Conservation (phyloP, 92 coral and sea anemone genomes). For the Paramuricea clavata region DNA sequence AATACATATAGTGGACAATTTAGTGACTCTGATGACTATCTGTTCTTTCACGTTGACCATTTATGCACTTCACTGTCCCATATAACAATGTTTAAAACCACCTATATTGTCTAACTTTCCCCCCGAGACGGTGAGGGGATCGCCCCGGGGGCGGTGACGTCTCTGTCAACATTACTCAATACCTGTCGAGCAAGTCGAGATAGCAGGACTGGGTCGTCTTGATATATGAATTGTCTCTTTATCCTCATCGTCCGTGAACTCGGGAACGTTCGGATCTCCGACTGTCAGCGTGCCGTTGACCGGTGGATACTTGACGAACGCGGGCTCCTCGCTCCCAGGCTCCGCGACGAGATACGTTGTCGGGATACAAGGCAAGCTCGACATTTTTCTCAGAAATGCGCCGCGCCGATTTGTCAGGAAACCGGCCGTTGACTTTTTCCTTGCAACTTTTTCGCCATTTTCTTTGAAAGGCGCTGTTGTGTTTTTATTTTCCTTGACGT, state of each 20-base stretch:
- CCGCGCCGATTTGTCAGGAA: conserved; percentile 86
- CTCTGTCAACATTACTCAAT: background rate
- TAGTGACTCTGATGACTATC: no score
- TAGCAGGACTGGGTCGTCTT: conserved; percentile 94
- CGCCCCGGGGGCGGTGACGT: background rate
- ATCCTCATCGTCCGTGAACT: conserved; percentile 97
- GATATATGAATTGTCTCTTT: conserved; percentile 95
- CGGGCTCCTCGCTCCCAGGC: conserved; percentile 87
- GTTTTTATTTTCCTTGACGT: background rate
- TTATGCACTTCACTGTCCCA: no score
- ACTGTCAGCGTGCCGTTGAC: conserved; percentile 58
- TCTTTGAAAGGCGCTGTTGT: background rate
- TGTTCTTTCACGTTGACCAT: no score
- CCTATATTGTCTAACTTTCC: background rate
- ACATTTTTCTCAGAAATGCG: conserved; percentile 84
- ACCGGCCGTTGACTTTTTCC: conserved; percentile 53
- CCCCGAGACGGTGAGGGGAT: no score
- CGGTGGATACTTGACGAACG: conserved; percentile 93
- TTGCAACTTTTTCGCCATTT: background rate
- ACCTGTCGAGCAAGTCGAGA: conserved; percentile 75
- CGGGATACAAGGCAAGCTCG: conserved; percentile 95
- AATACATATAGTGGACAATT: no score
- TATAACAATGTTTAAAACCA: no score
- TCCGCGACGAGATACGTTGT: conserved; percentile 96
- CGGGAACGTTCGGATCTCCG: conserved; percentile 44